Conservation (phyloP, 2,113 vertebrate species). For the Festucalex cinctus region DNA sequence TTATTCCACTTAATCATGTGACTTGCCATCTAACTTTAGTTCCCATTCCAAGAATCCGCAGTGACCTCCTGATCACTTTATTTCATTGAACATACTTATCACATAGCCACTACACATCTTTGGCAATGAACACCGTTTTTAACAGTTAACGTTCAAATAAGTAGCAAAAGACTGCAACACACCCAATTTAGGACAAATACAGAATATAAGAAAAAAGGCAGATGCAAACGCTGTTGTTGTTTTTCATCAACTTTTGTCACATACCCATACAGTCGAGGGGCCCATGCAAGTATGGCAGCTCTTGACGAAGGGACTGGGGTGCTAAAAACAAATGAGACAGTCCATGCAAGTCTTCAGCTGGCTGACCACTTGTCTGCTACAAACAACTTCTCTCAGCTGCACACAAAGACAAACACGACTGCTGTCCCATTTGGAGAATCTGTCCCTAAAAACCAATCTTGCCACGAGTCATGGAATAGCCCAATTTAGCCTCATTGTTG, state of each 20-base stretch:
- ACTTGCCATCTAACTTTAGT: not conserved
- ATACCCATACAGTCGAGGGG: constrained; percentile 11
- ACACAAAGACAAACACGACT: constrained; percentile 30
- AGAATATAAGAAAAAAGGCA: constrained; percentile 1
- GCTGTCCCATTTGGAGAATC: constrained; percentile 1
- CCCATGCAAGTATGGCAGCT: constrained; percentile 3
- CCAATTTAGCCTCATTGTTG: constrained; percentile 95
- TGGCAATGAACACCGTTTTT: constrained; percentile 13
- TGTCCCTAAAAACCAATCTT: constrained; percentile 86
- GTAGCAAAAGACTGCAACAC: constrained; percentile 19
- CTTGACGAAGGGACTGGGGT: constrained; percentile 5
- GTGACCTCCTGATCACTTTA: constrained; percentile 2
- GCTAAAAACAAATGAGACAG: constrained; percentile 20
- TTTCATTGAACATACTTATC: constrained; percentile 5
- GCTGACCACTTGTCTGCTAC: constrained; percentile 21
- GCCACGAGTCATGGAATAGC: constrained; percentile 94
- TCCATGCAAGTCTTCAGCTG: constrained; percentile 28
- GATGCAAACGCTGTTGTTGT: constrained; percentile 1
- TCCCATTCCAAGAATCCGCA: constrained; percentile 1
- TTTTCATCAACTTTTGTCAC: constrained; percentile 13
- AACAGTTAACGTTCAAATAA: constrained; percentile 14
- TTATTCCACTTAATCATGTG: constrained; percentile 17
- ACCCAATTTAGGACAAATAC: constrained; percentile 10
- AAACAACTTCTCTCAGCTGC: constrained; percentile 14
- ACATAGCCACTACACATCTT: constrained; percentile 1